A percentile compares a stretch with the other conserved stretches of the same genome.
Evolutionary conservation across 2,113 vertebrate species (phyloP).

Genomic region (Catharus minimus): DNA sequence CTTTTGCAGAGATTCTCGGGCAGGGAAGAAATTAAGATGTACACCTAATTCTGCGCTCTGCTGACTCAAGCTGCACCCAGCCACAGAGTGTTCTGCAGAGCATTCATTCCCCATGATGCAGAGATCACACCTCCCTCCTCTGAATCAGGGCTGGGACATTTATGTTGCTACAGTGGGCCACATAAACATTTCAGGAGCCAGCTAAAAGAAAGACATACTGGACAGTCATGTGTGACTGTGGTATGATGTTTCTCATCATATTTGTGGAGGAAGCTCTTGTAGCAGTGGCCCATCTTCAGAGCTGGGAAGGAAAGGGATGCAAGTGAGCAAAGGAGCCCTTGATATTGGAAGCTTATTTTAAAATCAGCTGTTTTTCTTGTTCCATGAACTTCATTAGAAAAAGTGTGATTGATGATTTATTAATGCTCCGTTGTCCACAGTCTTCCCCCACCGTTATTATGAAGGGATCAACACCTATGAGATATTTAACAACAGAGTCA

Average conservation of each 20-base stretch:
- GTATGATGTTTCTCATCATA: neutral
- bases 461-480: neutral
- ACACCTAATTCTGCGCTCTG: neutral
- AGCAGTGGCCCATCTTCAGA: neutral
- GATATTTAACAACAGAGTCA: neutral
- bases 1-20: fast-evolving
- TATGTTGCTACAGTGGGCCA: fast-evolving
- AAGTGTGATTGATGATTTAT: neutral
- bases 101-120: fast-evolving
- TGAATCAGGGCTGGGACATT: fast-evolving
- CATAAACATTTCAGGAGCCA: neutral
- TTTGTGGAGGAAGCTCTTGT: neutral
- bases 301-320: neutral
- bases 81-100: neutral
- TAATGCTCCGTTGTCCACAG: neutral
- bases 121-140: neutral
- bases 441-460: neutral
- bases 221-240: neutral
- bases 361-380: neutral
- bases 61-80: neutral
- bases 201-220: neutral
- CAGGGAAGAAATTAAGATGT: neutral
- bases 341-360: neutral
- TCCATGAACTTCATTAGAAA: neutral
- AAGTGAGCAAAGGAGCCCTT: neutral